Conservation (phyloP, 2,113 vertebrate species). For the Pelusios castaneus region DNA sequence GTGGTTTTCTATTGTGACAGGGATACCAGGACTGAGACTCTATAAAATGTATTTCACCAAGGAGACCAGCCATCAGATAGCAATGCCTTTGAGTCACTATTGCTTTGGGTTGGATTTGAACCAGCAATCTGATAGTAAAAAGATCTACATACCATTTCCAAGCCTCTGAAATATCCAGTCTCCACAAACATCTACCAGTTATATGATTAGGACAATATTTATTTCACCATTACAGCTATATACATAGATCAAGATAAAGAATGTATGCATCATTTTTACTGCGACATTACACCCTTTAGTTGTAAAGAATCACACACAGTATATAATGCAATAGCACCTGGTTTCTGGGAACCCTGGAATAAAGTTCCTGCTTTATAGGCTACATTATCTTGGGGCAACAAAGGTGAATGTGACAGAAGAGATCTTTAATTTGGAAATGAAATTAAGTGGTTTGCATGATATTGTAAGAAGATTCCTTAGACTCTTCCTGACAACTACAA, state of each 20-base stretch:
- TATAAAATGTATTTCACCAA: too few species aligned
- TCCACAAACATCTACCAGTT: not conserved
- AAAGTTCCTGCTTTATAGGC: not conserved
- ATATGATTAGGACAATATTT: not conserved
- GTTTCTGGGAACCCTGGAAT: not conserved
- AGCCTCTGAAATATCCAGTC: too few species aligned
- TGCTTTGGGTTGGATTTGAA: not conserved
- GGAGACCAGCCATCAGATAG: not conserved
- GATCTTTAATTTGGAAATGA: not conserved
- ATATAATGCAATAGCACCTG: not conserved
- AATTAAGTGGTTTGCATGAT: rapidly evolving
- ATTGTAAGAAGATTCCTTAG: too few species aligned
- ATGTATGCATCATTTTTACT: not conserved
- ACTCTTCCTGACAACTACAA: not conserved
- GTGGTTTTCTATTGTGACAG: too few species aligned
- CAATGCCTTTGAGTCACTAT: not conserved
- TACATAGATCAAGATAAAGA: not conserved
- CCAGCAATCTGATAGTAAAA: not conserved
- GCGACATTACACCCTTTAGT: too few species aligned
- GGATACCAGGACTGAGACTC: too few species aligned
- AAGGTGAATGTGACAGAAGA: not conserved
- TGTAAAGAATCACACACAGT: too few species aligned
- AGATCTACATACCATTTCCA: rapidly evolving
- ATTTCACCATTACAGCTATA: not conserved
- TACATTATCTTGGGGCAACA: rapidly evolving